Base-by-base conservation (phyloP, 2,888 invertebrate species). In the Margaritifera margaritifera region DNA sequence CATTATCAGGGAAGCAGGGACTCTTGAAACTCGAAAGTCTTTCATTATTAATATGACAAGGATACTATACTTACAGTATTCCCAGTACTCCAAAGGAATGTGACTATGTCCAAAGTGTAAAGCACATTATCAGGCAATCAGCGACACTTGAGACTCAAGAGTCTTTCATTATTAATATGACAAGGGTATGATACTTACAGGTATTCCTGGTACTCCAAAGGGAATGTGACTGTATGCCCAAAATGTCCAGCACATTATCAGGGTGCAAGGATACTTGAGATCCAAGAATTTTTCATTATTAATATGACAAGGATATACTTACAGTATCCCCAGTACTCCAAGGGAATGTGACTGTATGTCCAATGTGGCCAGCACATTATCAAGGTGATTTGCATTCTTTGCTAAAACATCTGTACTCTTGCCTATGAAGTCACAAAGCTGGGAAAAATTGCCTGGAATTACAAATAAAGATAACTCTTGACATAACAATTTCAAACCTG, bases 21-120 rank as follows among this genome's bases (percentile, higher is more conserved):
- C n/a, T n/a, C n/a, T n/a, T n/a, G n/a, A n/a, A n/a, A n/a, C n/a
- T n/a, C n/a, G n/a, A n/a, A n/a, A n/a, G n/a, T n/a, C 8, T n/a
- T 31, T 31, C 6, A 31, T 31, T 6, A 31, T 31, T 8, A 31
- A 31, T 8, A 31, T 31, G 31, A 31, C 31, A 31, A 31, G 31
- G 31, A 31, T 19, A 95, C 4, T 95, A 95, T 84, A 94, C 94
- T 79, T 98, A n/a, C n/a, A n/a, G 91, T 51, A 98, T 95, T 69
- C 95, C 95, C 68, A 97, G 90, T 66, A 96, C 94, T 62, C 96
- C 97, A 69, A n/a, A 97, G 91, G 97, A 96, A 91, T 98, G 96
- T 86, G 96, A 95, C 86, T 96, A 95, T 92, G 89, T 97, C 95
- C 72, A 98, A 92, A 0, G 97, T 96, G 89, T 96, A 96, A 83